Conservation (phyloP, 2,113 vertebrate genomes). For the Chionomys nivalis region DNA sequence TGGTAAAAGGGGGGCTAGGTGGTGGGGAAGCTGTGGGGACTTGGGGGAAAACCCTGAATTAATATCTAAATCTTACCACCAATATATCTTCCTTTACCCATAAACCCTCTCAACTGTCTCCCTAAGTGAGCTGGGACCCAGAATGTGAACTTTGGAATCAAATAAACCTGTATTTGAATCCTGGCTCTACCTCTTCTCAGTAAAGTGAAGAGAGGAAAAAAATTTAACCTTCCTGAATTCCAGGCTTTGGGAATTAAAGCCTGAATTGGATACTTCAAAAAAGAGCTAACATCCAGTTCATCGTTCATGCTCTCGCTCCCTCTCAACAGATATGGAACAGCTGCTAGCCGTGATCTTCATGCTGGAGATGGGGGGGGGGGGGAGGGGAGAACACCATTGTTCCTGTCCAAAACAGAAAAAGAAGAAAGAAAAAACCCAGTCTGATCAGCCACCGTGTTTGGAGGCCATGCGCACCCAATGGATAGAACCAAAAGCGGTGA, state of each 20-base stretch:
- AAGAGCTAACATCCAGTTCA: not conserved
- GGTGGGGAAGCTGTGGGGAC: not conserved
- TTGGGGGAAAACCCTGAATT: not conserved
- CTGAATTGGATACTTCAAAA: not conserved
- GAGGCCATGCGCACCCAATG: not conserved
- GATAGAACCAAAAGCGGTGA: not conserved
- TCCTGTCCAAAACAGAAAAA: not conserved
- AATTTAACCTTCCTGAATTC: not conserved
- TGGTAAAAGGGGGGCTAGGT: not conserved
- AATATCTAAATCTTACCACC: not conserved
- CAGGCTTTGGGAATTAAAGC: not conserved
- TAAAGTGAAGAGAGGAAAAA: not conserved
- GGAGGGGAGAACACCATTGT: not conserved
- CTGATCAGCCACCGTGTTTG: not conserved
- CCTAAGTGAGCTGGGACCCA: not conserved
- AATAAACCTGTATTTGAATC: slow-evolving; percentile 59
- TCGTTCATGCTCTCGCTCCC: not conserved
- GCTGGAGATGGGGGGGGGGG: not conserved
- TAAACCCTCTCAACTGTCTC: not conserved
- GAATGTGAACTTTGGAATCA: slow-evolving; percentile 70
- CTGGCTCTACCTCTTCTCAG: slow-evolving; percentile 44
- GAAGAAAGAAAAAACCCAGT: not conserved
- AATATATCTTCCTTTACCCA: not conserved
- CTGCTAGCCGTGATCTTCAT: not conserved
- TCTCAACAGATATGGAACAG: not conserved